These are phyloP conservation scores for Oryzias curvinotus DNA, from an alignment of 2,113 vertebrate species.

Conservation along the genomic window DNA sequence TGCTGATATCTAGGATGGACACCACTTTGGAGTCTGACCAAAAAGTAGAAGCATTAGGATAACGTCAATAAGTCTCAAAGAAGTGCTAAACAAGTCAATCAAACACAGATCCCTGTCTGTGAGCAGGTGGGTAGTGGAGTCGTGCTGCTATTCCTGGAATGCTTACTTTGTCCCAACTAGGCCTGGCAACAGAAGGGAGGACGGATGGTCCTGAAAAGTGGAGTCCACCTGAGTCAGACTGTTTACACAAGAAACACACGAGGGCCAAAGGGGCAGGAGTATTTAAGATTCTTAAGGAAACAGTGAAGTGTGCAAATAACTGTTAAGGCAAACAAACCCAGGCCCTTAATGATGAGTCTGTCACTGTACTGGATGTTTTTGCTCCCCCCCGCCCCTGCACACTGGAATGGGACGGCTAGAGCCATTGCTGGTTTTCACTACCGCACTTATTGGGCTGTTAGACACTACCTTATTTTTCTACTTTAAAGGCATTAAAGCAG, in stretches of 20 bases:
- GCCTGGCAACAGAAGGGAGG: constrained; percentile 42
- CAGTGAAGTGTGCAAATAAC: constrained; percentile 73
- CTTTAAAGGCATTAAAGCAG: constrained; percentile 79
- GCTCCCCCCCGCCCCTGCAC: constrained; percentile 38
- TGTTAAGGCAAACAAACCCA: constrained; percentile 74
- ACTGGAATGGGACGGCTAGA: constrained; percentile 11
- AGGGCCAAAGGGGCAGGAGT: constrained; percentile 47
- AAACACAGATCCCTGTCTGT: constrained; percentile 1
- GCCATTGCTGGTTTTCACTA: constrained; percentile 64
- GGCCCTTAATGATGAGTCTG: constrained; percentile 72
- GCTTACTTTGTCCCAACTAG: constrained; percentile 59
- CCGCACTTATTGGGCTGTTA: constrained; percentile 69
- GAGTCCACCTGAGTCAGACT: constrained; percentile 51
- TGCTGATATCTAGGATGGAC: constrained; percentile 10
- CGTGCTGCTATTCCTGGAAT: constrained; percentile 72
- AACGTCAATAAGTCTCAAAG: not conserved
- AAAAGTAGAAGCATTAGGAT: constrained; percentile 12
- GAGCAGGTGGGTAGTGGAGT: constrained; percentile 33
- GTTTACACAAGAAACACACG: constrained; percentile 58
- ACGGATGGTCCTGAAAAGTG: constrained; percentile 39
- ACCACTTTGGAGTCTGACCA: constrained; percentile 23
- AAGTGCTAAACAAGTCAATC: constrained; percentile 4
- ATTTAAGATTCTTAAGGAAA: constrained; percentile 80
- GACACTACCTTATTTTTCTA: constrained; percentile 72
- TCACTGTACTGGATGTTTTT: constrained; percentile 71